Base-by-base conservation (phyloP, 2,113 vertebrate species). In the Pygoscelis antarcticus region DNA sequence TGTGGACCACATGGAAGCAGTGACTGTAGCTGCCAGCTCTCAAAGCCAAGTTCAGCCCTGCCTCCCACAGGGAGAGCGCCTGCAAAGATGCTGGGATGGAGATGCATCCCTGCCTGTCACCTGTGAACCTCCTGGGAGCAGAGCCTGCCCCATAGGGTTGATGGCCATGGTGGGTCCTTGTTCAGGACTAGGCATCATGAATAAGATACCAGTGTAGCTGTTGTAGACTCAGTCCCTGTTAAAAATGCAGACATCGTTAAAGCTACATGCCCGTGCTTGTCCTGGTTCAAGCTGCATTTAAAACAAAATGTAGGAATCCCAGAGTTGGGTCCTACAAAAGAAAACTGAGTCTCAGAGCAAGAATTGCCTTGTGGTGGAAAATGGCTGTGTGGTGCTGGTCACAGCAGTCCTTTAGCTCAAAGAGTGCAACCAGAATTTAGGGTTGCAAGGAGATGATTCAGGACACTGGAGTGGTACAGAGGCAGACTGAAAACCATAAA, bases 281-380 rank as follows among this genome's bases (percentile, higher is more conserved):
- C 20, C 32, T 75, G 16, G 13, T 62, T 60, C 34, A 58, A 76
- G 38, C 26, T 25, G 19, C 3, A 0, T 80, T 95, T 89, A 34
- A 88, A 70, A 62, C 13, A 60, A 46, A 65, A 32, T 15, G 8
- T 16, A 58, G 32, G 29, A 75, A 71, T 44, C 23, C 12, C 47
- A 30, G n/a, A 38, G 47, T 0, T 40, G n/a, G 29, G 15, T 12
- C 8, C 9, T 27, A 38, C 5, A 20, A n/a, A 66, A 20, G 1
- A 52, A 62, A 91, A 32, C 7, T 4, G 30, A 68, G 12, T 69
- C 23, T 81, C 17, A 38, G 64, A 54, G 47, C 14, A 81, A 49
- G 9, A 84, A 27, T 20, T 42, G 20, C 12, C 30, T 21, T 9
- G 11, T 13, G 30, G 30, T 69, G 40, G 38, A 15, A 88, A 69